Conservation (phyloP, 1,140 invertebrate genomes). For the Holcopasites calliopsidis region DNA sequence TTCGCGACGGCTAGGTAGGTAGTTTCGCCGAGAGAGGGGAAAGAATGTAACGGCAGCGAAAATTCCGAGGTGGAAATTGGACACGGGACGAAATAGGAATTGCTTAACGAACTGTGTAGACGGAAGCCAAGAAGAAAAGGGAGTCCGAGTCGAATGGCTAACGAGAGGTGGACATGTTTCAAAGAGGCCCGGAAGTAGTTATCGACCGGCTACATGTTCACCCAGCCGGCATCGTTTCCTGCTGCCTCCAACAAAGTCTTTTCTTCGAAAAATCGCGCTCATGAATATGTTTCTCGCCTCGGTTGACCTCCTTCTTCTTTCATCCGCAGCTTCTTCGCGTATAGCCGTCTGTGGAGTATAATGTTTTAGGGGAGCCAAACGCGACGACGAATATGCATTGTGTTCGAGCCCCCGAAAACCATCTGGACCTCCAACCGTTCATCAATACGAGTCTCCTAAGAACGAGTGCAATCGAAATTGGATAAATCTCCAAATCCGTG, state of each 20-base stretch:
- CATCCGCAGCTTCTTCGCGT: too few species aligned
- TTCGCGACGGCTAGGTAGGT: neutral
- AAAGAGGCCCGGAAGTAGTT: constrained; percentile 61
- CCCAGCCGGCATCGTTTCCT: constrained; percentile 21
- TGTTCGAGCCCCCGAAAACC: neutral
- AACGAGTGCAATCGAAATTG: too few species aligned
- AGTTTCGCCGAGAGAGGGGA: neutral
- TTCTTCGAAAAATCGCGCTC: constrained; percentile 18
- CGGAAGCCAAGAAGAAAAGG: constrained; percentile 60
- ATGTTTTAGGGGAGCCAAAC: neutral
- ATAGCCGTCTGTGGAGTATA: too few species aligned
- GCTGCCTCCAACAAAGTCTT: neutral
- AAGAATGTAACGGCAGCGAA: constrained; percentile 25
- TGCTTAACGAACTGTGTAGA: constrained; percentile 74
- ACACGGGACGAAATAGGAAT: constrained; percentile 69
- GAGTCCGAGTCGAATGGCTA: constrained; percentile 50
- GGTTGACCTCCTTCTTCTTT: neutral
- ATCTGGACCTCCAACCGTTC: too few species aligned
- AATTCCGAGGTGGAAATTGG: constrained; percentile 40
- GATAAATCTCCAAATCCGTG: too few species aligned
- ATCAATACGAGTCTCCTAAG: too few species aligned
- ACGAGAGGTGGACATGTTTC: constrained; percentile 52
- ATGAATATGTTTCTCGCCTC: constrained; percentile 29
- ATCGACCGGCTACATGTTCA: constrained; percentile 24
- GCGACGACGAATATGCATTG: neutral